A percentile compares a stretch with the other conserved stretches of the same genome.
These are phyloP conservation scores for Seriola dumerili DNA, from an alignment of 2,113 vertebrate genomes.

Conservation along the genomic window DNA sequence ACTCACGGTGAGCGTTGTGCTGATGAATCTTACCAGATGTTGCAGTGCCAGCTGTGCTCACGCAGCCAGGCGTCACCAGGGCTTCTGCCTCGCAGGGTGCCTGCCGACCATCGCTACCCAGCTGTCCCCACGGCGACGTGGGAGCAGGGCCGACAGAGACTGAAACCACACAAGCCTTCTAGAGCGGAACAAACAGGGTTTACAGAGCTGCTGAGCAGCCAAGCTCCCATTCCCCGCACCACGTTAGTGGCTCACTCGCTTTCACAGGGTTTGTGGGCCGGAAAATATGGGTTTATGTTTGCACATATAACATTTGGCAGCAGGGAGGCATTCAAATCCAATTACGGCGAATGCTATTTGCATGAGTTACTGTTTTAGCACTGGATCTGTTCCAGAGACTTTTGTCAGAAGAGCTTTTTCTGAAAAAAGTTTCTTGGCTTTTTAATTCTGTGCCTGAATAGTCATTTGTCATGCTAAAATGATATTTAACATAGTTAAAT, in stretches of 20 bases:
- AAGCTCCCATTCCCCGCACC: constrained; percentile 67
- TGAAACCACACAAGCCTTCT: constrained; percentile 69
- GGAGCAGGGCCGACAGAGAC: constrained; percentile 61
- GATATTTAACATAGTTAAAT: constrained; percentile 29
- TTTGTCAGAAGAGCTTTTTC: constrained; percentile 61
- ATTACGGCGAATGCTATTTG: constrained; percentile 80
- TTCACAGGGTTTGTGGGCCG: constrained; percentile 79
- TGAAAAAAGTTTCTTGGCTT: constrained; percentile 50
- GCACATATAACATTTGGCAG: constrained; percentile 83
- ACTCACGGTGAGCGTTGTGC: constrained; percentile 30
- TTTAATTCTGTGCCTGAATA: constrained; percentile 30
- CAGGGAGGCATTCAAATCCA: constrained; percentile 84
- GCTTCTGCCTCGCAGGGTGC: constrained; percentile 66
- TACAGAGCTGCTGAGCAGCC: constrained; percentile 74
- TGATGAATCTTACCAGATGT: constrained; percentile 79
- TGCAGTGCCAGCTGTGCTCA: constrained; percentile 77
- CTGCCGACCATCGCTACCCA: constrained; percentile 61
- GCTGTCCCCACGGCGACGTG: constrained; percentile 70
- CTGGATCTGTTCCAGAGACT: constrained; percentile 63
- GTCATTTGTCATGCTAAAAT: constrained; percentile 41
- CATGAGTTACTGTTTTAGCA: constrained; percentile 81
- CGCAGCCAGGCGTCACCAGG: constrained; percentile 68
- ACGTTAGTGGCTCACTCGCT: constrained; percentile 73
- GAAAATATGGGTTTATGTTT: constrained; percentile 83
- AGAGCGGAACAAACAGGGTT: constrained; percentile 81